A percentile compares a stretch with the other conserved stretches of the same genome.
Conservation (phyloP, 2,113 vertebrate species). For the Piliocolobus tephrosceles region DNA sequence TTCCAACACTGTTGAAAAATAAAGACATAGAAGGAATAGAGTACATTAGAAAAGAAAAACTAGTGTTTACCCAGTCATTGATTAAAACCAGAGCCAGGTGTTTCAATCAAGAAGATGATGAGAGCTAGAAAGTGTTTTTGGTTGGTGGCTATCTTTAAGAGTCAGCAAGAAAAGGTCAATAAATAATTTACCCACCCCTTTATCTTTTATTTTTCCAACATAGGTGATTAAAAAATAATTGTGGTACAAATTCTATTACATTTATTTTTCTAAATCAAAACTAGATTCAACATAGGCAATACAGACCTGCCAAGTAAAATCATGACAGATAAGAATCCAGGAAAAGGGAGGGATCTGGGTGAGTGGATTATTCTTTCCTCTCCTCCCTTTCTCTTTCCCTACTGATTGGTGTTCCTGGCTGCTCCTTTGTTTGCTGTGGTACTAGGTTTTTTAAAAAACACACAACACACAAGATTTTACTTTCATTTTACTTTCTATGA, state of each 20-base stretch:
- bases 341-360: background rate
- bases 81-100: background rate
- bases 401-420: background rate
- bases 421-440: background rate
- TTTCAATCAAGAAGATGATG: background rate
- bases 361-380: background rate
- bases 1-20: constrained; percentile 10
- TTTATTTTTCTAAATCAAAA: constrained; percentile 44
- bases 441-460: background rate
- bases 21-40: background rate
- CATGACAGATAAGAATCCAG: background rate
- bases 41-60: constrained; percentile 19
- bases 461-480: background rate
- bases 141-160: background rate
- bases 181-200: background rate
- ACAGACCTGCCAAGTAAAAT: background rate
- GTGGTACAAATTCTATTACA: background rate
- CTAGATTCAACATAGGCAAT: background rate
- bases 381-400: background rate
- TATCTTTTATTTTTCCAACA: constrained; percentile 32
- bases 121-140: background rate
- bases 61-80: background rate
- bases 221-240: background rate
- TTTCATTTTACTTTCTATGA: background rate
- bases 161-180: constrained; percentile 29